Base-by-base conservation (phyloP, 2,797 vertebrate species). In the Micropoecilia bifurca region DNA sequence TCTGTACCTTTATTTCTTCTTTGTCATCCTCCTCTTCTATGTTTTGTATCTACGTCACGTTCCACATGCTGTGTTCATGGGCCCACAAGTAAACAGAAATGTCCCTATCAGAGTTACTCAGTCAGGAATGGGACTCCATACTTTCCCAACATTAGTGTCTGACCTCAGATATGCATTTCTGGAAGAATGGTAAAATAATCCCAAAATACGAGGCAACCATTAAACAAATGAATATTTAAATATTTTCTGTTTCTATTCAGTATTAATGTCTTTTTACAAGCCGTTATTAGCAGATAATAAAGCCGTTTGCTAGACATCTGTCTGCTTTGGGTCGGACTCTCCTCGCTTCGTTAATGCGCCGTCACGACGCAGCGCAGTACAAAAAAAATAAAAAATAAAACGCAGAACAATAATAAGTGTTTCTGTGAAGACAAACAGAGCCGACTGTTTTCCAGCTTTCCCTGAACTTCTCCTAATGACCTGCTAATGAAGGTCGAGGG, bases 401-500 rank as follows among this genome's bases (percentile, higher is more conserved):
- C 76, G 74, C 45, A 20, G 16, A 73, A 73, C 74, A 81, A 72
- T 81, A 88, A 83, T 80, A 80, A 85, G 73, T 41, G 53, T 81
- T 79, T 53, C 71, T 43, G 61, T 22, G 71, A 46, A 80, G 66
- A 81, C 28, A 76, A 39, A 73, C 72, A 43, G 79, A 71, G 57
- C 43, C 20, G 39, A 69, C n/a, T 30, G 78, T 68, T 63, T 84
- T 75, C 79, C 91, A 90, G 87, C 83, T 86, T 82, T 72, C 75
- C 9, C 69, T 76, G 73, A 85, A 90, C 80, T 87, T 75, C 57
- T 72, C 83, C 88, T 91, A 92, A 93, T 91, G 91, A 92, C 86
- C 68, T 39, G 79, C 85, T 92, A 92, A 94, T 93, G 91, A 91
- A 92, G 89, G 89, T 85, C 75, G 50, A 8, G 85, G 87, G 80